Conservation (phyloP, 2,797 vertebrate species). For the Danionella dracula region DNA sequence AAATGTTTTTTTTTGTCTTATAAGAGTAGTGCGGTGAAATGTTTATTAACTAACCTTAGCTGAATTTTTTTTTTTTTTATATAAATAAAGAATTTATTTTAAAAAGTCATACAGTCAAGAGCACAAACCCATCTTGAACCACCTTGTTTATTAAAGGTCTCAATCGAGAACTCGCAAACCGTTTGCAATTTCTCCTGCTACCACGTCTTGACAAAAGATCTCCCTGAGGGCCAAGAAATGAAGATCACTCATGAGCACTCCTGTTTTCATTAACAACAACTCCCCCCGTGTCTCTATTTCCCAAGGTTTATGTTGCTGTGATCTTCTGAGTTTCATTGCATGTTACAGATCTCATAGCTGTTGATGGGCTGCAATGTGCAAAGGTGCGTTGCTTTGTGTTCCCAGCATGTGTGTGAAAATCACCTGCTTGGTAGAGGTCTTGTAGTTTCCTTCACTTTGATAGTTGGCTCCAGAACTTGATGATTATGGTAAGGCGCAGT, state of each 20-base stretch:
- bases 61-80: too few species aligned
- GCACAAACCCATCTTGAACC: neutral
- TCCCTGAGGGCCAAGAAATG: neutral
- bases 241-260: neutral
- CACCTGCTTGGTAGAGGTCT: neutral
- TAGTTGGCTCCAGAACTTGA: neutral
- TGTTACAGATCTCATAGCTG: constrained; percentile 1
- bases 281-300: constrained; percentile 25
- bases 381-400: constrained; percentile 4
- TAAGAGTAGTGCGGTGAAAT: too few species aligned
- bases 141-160: too few species aligned
- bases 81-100: too few species aligned
- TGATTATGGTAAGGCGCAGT: neutral
- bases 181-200: neutral
- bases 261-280: constrained; percentile 12
- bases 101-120: too few species aligned
- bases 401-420: neutral
- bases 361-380: neutral
- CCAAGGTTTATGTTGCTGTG: constrained; percentile 9
- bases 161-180: neutral
- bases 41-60: too few species aligned
- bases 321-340: neutral
- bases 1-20: too few species aligned
- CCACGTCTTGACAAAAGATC: constrained; percentile 12
- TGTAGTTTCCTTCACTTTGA: neutral